phyloP scores from a whole-genome alignment of 92 coral and sea anemone genomes.

The Parazoanthus darwini region DNA sequence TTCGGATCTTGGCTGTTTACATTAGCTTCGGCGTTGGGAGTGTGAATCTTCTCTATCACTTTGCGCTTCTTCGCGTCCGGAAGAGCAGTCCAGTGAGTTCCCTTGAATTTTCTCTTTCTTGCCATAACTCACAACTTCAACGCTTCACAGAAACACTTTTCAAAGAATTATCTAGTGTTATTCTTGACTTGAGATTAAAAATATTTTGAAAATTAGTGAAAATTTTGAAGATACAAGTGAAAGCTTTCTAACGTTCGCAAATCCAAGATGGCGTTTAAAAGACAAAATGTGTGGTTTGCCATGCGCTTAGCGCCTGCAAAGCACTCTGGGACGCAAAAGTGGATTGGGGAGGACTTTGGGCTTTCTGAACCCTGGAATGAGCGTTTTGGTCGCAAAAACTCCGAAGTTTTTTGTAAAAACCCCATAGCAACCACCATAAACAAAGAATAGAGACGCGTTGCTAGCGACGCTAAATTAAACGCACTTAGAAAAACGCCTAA shows the following conservation, averaged over 20 bases:
- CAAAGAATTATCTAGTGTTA: background rate
- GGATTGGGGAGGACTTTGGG: background rate
- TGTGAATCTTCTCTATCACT: background rate
- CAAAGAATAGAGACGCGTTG: background rate
- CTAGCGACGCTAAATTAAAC: too few species aligned
- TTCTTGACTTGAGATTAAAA: background rate
- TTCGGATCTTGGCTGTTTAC: background rate
- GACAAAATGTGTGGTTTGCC: background rate
- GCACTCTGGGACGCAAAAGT: background rate
- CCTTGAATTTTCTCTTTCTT: background rate
- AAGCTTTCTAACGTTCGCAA: background rate
- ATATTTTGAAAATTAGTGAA: background rate
- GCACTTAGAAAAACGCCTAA: too few species aligned
- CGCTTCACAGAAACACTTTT: background rate
- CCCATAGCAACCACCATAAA: slow-evolving; percentile 2
- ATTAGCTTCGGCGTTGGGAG: background rate
- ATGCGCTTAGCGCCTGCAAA: background rate
- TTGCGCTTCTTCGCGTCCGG: background rate
- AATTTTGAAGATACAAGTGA: background rate
- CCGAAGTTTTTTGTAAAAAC: background rate
- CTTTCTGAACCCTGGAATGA: background rate
- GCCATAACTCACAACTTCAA: background rate
- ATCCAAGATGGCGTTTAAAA: slow-evolving; percentile 2
- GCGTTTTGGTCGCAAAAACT: background rate
- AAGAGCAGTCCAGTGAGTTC: background rate